phyloP scores from a whole-genome alignment of 2,888 invertebrate species.

The Hecatera dysodea region DNA sequence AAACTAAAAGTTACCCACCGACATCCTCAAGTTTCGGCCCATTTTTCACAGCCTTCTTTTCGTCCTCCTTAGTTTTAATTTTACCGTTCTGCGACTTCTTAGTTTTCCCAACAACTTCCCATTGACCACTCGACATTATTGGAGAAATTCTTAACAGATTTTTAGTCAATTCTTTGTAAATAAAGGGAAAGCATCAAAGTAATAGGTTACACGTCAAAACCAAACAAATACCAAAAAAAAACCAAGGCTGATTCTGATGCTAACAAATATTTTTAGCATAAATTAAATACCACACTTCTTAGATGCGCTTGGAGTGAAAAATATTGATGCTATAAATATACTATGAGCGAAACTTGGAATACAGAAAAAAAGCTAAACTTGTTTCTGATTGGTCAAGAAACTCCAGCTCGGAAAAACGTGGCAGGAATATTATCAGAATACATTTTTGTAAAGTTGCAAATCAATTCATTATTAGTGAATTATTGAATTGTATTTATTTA shows the following conservation, averaged over 20 bases:
- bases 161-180: slow-evolving; percentile 81
- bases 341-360: slow-evolving; percentile 24
- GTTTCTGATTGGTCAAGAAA: slow-evolving; percentile 79
- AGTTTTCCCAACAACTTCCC: slow-evolving; percentile 93
- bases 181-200: slow-evolving; percentile 78
- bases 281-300: neutral
- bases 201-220: slow-evolving; percentile 88
- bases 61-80: slow-evolving; percentile 90
- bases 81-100: slow-evolving; percentile 91
- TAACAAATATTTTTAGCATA: slow-evolving; percentile 45
- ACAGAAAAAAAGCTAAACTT: slow-evolving; percentile 60
- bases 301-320: neutral
- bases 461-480: neutral
- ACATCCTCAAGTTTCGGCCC: slow-evolving; percentile 94
- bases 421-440: slow-evolving; percentile 68
- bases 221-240: slow-evolving; percentile 78
- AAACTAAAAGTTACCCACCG: slow-evolving; percentile 90
- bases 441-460: slow-evolving; percentile 10
- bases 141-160: slow-evolving; percentile 65
- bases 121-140: slow-evolving; percentile 91
- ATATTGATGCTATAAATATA: slow-evolving; percentile 41
- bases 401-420: slow-evolving; percentile 89
- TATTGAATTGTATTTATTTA: neutral
- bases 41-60: slow-evolving; percentile 91
- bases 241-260: neutral